Conservation (phyloP, 2,113 vertebrate species). For the Lamprotornis superbus region DNA sequence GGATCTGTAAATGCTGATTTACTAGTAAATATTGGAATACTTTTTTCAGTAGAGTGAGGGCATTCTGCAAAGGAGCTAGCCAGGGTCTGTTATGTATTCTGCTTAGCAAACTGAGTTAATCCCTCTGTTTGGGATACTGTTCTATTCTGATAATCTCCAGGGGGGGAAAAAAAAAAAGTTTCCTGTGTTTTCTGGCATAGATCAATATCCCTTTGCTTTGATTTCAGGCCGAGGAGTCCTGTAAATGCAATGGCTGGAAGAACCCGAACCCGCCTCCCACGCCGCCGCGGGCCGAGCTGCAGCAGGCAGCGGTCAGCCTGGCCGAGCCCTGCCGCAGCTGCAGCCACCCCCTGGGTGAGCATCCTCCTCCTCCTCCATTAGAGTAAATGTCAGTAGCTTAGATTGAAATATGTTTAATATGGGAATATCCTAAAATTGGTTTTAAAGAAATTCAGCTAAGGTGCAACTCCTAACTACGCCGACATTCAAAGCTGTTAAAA, state of each 20-base stretch:
- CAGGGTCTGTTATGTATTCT: neutral
- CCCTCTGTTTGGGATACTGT: neutral
- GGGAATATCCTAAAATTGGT: neutral
- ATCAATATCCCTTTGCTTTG: neutral
- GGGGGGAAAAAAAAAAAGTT: no score
- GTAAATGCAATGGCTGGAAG: conserved; percentile 99
- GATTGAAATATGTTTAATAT: neutral
- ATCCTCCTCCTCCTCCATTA: fast-evolving
- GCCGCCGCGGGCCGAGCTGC: conserved; percentile 89
- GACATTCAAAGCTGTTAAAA: neutral
- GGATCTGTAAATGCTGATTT: neutral
- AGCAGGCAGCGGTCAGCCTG: conserved; percentile 82
- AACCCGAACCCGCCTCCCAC: conserved; percentile 95
- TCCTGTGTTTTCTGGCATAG: neutral
- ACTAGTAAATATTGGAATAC: neutral
- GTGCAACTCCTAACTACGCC: neutral
- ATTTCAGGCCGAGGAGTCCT: conserved; percentile 92
- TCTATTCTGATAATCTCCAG: neutral
- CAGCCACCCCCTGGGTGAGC: conserved; percentile 89
- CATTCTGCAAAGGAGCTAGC: neutral
- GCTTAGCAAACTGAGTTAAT: neutral
- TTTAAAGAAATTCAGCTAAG: neutral
- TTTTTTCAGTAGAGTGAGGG: neutral
- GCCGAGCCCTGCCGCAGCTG: conserved; percentile 95
- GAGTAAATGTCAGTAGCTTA: neutral